phyloP scores from a whole-genome alignment of 2,888 invertebrate genomes.

The Biston betularia region DNA sequence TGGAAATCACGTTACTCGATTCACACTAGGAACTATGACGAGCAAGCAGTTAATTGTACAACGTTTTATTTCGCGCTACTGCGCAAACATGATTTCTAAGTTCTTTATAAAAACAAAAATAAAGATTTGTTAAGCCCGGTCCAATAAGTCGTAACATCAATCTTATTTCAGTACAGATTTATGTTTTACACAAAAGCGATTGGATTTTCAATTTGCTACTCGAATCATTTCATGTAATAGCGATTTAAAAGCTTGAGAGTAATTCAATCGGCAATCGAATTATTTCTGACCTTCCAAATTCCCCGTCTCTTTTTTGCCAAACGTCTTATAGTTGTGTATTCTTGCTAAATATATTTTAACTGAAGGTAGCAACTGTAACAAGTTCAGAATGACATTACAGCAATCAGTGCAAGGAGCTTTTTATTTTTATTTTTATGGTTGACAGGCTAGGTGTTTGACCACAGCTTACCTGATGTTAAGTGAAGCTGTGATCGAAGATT shows the following conservation, averaged over 20 bases:
- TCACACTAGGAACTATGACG: no score
- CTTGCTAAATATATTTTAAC: no score
- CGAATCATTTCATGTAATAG: not conserved
- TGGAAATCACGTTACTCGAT: no score
- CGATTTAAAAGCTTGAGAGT: slow-evolving; percentile 3
- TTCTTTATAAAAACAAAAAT: not conserved
- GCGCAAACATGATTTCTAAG: not conserved
- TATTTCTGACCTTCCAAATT: slow-evolving; percentile 5
- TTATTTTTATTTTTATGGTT: no score
- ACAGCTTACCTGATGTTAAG: no score
- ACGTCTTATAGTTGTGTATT: not conserved
- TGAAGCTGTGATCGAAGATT: no score
- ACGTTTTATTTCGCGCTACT: not conserved
- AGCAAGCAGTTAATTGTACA: no score
- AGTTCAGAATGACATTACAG: no score
- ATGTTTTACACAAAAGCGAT: slow-evolving; percentile 5
- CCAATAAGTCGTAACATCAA: slow-evolving; percentile 10
- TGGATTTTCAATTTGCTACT: slow-evolving; percentile 9
- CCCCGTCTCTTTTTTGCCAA: not conserved
- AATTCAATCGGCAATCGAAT: slow-evolving; percentile 5
- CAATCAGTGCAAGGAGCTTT: no score
- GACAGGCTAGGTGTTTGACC: no score
- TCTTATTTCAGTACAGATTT: slow-evolving; percentile 8
- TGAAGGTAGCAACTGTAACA: no score
- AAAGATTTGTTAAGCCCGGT: not conserved